Evolutionary conservation across 2,888 invertebrate species (phyloP).

Genomic region (Buathra laborator): DNA sequence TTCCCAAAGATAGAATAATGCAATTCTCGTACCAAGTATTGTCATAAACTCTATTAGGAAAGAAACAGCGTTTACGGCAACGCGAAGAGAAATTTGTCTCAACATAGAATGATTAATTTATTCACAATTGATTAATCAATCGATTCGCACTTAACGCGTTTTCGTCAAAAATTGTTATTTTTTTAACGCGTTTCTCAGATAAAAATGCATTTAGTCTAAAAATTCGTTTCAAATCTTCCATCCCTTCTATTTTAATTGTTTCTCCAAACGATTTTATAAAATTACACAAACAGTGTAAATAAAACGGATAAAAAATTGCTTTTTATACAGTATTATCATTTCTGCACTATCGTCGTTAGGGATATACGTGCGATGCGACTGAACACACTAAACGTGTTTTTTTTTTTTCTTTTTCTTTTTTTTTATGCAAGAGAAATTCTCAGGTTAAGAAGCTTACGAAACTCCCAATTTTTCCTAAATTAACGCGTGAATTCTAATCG

Average conservation of each 20-base stretch:
- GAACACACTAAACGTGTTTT: background rate
- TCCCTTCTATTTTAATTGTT: background rate
- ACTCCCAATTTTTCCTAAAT: constrained; percentile 3
- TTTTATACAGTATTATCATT: background rate
- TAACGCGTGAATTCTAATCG: constrained; percentile 83
- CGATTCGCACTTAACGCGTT: background rate
- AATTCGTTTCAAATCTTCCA: background rate
- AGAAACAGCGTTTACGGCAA: background rate
- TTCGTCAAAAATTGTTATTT: background rate
- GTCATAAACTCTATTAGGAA: background rate
- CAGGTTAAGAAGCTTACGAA: background rate
- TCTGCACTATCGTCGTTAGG: too few relatives aligned
- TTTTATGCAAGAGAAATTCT: constrained; percentile 1
- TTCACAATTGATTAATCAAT: background rate
- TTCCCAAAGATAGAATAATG: background rate
- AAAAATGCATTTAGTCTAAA: background rate
- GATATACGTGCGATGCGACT: background rate
- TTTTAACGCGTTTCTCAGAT: background rate
- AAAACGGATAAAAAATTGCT: too few relatives aligned
- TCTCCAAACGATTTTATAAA: too few relatives aligned
- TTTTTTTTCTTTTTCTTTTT: background rate
- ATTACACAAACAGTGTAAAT: too few relatives aligned
- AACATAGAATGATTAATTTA: background rate
- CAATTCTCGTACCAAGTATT: background rate
- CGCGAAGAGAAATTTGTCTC: background rate